Evolutionary conservation across 2,888 invertebrate species (phyloP).

Genomic region (Cataglyphis albicans): DNA sequence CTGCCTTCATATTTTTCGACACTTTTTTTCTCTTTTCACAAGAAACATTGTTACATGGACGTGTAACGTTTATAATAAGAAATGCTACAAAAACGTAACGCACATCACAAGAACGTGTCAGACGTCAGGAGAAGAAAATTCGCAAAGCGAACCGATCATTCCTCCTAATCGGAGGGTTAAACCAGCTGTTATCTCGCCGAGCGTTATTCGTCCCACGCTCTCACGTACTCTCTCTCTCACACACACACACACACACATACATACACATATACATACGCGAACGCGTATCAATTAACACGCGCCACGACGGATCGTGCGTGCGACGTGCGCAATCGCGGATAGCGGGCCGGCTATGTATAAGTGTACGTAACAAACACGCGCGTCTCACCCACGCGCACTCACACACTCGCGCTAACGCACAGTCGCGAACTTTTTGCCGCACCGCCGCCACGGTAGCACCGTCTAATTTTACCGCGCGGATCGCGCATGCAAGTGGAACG

Average conservation of each 20-base stretch:
- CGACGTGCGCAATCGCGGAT: constrained; percentile 58
- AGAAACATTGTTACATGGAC: background rate
- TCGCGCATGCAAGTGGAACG: constrained; percentile 52
- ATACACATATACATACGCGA: constrained; percentile 22
- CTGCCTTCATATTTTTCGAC: background rate
- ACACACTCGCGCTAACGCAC: constrained; percentile 47
- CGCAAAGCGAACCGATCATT: constrained; percentile 8
- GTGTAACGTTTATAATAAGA: background rate
- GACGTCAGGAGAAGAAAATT: constrained; percentile 33
- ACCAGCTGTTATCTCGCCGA: constrained; percentile 56
- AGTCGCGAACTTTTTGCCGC: constrained; percentile 46
- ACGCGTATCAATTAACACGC: constrained; percentile 73
- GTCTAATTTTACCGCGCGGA: constrained; percentile 54
- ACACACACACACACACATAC: constrained; percentile 3
- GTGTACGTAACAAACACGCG: constrained; percentile 29
- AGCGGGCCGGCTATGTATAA: constrained; percentile 19
- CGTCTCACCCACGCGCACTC: constrained; percentile 34
- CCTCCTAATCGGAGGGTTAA: constrained; percentile 34
- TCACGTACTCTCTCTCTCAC: background rate
- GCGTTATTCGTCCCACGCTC: constrained; percentile 67
- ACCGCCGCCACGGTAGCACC: constrained; percentile 36
- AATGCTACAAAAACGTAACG: background rate
- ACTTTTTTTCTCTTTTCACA: background rate
- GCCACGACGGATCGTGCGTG: constrained; percentile 52
- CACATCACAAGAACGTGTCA: background rate